Percentiles rank a stretch among this genome's conserved stretches.
These are phyloP conservation scores for Perca schrenkii DNA, from an alignment of 2,113 vertebrate genomes.

Conservation along the genomic window DNA sequence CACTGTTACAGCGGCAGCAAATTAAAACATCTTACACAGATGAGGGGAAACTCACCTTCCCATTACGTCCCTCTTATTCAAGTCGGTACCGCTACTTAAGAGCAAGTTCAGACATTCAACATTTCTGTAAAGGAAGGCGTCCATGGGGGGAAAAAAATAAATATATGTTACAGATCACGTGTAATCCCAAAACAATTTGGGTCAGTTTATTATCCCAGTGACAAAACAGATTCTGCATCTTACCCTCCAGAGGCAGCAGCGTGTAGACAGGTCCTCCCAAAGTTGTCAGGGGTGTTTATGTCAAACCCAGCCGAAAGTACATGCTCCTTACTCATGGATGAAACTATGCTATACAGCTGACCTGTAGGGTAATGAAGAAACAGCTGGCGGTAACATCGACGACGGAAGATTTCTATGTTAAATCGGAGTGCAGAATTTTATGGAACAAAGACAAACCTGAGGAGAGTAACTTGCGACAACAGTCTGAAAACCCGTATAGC, in stretches of 20 bases:
- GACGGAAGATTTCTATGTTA: background rate
- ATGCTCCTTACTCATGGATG: slow-evolving; percentile 95
- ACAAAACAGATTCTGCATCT: slow-evolving; percentile 18
- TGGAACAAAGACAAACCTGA: slow-evolving; percentile 88
- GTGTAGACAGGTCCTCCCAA: slow-evolving; percentile 97
- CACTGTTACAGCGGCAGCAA: background rate
- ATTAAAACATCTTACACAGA: background rate
- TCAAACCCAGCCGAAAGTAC: slow-evolving; percentile 97
- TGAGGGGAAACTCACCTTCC: slow-evolving; percentile 86
- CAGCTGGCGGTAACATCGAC: background rate
- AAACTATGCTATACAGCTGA: slow-evolving; percentile 97
- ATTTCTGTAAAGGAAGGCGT: slow-evolving; percentile 83
- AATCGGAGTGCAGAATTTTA: background rate
- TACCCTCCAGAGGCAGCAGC: slow-evolving; percentile 98
- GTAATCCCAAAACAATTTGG: background rate
- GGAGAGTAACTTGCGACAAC: slow-evolving; percentile 99
- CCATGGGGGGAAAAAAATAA: background rate
- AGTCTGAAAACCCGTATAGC: slow-evolving; percentile 98
- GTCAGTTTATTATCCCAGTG: background rate
- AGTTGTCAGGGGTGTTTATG: slow-evolving; percentile 97
- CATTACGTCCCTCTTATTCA: slow-evolving; percentile 94
- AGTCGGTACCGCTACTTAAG: slow-evolving; percentile 95
- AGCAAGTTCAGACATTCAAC: slow-evolving; percentile 99
- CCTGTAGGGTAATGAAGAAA: slow-evolving; percentile 75
- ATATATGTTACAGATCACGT: background rate